Conservation (phyloP, 2,113 vertebrate genomes). For the Shinisaurus crocodilurus region DNA sequence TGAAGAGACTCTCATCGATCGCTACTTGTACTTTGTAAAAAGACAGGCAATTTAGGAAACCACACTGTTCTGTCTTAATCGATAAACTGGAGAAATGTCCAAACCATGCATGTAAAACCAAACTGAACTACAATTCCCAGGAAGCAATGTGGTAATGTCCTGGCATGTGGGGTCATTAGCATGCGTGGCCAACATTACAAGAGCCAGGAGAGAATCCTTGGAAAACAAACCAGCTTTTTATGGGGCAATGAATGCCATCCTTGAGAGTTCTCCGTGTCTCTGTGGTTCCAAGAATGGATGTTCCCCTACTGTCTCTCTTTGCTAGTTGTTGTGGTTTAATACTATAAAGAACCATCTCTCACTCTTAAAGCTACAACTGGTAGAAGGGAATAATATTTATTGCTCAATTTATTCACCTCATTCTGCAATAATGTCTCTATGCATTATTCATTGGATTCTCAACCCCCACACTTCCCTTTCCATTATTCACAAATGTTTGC, state of each 20-base stretch:
- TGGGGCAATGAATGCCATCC: not conserved
- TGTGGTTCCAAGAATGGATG: not conserved
- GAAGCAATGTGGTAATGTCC: not conserved
- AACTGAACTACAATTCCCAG: not conserved
- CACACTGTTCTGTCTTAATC: not conserved
- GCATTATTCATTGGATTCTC: slow-evolving; percentile 39
- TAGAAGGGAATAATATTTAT: slow-evolving; percentile 31
- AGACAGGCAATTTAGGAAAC: not conserved
- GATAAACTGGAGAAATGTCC: not conserved
- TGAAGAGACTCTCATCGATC: not conserved
- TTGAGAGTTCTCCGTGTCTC: not conserved
- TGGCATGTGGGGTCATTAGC: not conserved
- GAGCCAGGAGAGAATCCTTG: not conserved
- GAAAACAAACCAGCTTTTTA: not conserved
- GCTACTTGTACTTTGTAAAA: too few species aligned
- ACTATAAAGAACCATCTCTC: not conserved
- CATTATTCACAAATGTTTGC: slow-evolving; percentile 33
- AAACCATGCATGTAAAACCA: not conserved
- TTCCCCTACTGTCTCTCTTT: not conserved
- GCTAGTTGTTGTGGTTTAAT: slow-evolving; percentile 24
- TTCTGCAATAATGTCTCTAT: slow-evolving; percentile 42
- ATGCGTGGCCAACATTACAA: not conserved
- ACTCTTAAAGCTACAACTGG: slow-evolving; percentile 41
- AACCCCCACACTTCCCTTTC: slow-evolving; percentile 1
- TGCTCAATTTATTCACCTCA: slow-evolving; percentile 44